Conservation (phyloP, 1,140 invertebrate species). For the Protaetia brevitarsis region DNA sequence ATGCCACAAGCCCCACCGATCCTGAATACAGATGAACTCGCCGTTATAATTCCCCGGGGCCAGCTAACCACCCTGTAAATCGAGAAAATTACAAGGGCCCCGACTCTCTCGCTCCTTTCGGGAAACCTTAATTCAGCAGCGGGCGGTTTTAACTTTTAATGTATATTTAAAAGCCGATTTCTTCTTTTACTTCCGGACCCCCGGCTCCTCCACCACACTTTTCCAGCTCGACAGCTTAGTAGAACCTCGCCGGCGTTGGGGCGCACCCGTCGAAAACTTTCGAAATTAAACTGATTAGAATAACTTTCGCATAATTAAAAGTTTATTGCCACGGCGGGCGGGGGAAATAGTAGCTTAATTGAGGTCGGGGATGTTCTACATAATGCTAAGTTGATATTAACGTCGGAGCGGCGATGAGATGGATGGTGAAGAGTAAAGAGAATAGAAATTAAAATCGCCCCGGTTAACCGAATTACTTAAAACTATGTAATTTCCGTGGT, state of each 20-base stretch:
- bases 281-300: slow-evolving; percentile 14
- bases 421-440: not conserved
- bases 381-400: slow-evolving; percentile 17
- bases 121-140: not conserved
- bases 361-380: slow-evolving; percentile 3
- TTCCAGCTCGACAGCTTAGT: not conserved
- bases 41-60: slow-evolving; percentile 2
- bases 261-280: not conserved
- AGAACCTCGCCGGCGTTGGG: no score
- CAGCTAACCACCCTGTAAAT: slow-evolving; percentile 1
- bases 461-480: slow-evolving; percentile 4
- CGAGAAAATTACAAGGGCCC: not conserved
- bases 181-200: not conserved
- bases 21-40: not conserved
- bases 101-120: not conserved
- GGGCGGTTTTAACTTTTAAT: not conserved
- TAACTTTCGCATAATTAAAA: slow-evolving; percentile 18
- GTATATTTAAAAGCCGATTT: not conserved
- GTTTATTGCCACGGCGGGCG: not conserved
- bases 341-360: slow-evolving; percentile 16
- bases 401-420: not conserved
- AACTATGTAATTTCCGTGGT: slow-evolving; percentile 8
- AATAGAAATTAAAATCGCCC: slow-evolving; percentile 9
- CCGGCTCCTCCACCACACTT: not conserved
- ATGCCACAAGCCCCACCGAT: not conserved